A percentile compares a stretch with the other conserved stretches of the same genome.
phyloP scores from a whole-genome alignment of 2,888 invertebrate species.

The Theretra japonica region DNA sequence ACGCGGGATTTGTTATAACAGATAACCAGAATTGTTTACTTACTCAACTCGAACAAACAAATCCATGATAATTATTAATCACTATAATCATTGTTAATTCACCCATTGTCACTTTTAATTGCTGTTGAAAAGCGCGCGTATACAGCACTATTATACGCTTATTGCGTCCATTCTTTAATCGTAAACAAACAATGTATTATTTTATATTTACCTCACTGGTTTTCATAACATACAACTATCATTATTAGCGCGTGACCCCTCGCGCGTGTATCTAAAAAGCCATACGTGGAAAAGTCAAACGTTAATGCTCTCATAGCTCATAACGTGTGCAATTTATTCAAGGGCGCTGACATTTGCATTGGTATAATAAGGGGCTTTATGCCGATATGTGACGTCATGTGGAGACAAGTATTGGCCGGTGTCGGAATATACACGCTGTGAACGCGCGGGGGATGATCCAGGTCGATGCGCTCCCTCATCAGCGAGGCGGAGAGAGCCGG shows the following conservation, averaged over 20 bases:
- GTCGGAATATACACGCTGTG: slow-evolving; percentile 12
- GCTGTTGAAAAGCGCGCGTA: not conserved
- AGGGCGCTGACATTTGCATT: slow-evolving; percentile 47
- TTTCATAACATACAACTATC: not conserved
- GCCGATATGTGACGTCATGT: slow-evolving; percentile 17
- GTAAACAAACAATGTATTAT: not conserved
- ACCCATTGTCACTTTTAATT: slow-evolving; percentile 13
- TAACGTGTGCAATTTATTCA: slow-evolving; percentile 33
- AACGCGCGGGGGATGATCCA: slow-evolving; percentile 64
- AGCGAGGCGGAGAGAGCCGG: slow-evolving; percentile 52
- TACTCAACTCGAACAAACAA: not conserved
- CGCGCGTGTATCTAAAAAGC: not conserved
- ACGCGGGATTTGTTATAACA: not conserved
- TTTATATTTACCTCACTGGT: not conserved
- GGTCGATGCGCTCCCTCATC: slow-evolving; percentile 70
- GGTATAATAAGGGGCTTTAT: not conserved
- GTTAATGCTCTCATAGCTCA: not conserved
- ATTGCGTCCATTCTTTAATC: not conserved
- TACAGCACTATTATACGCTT: not conserved
- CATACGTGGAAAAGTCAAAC: not conserved
- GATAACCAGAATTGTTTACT: slow-evolving; percentile 2
- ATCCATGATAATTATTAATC: slow-evolving; percentile 9
- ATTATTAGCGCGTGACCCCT: not conserved
- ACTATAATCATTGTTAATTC: not conserved
- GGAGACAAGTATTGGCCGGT: slow-evolving; percentile 19